These are phyloP conservation scores for Stegana nigrithorax DNA, from an alignment of 2,888 invertebrate species.

Conservation along the genomic window DNA sequence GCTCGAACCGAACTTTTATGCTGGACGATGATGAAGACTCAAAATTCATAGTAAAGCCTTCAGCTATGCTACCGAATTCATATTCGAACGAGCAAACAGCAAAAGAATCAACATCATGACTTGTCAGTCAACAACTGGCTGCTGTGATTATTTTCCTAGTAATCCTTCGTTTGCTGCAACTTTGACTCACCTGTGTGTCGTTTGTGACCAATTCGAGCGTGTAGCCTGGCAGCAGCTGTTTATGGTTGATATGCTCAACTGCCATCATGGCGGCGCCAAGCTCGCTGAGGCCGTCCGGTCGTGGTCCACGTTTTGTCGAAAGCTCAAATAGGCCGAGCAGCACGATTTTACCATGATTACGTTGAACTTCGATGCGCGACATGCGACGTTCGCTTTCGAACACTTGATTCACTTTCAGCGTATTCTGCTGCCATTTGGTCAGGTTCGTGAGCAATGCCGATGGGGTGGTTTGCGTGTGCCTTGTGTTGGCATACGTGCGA, in stretches of 20 bases:
- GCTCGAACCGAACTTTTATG: too few species aligned
- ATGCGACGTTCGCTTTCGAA: slow-evolving; percentile 66
- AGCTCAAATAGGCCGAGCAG: slow-evolving; percentile 85
- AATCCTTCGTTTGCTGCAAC: not conserved
- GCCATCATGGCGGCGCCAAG: slow-evolving; percentile 83
- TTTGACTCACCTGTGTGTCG: slow-evolving; percentile 82
- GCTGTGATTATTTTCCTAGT: not conserved
- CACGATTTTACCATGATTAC: slow-evolving; percentile 71
- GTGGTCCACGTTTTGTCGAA: slow-evolving; percentile 74
- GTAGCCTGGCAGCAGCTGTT: slow-evolving; percentile 77
- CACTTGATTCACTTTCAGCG: slow-evolving; percentile 67
- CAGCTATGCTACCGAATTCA: not conserved
- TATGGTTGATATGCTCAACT: slow-evolving; percentile 81
- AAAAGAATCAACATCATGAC: not conserved
- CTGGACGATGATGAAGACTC: not conserved
- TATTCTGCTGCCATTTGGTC: slow-evolving; percentile 55
- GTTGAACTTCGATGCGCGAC: slow-evolving; percentile 52
- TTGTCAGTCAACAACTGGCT: not conserved
- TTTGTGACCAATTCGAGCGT: slow-evolving; percentile 81
- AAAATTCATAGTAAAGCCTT: not conserved
- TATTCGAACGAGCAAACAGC: not conserved
- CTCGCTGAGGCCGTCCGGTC: slow-evolving; percentile 80
- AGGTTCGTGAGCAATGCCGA: slow-evolving; percentile 31
- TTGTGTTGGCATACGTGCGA: not conserved
- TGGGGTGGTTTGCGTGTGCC: slow-evolving; percentile 25